Conservation (phyloP, 2,888 invertebrate species). For the Copidosoma aretas region DNA sequence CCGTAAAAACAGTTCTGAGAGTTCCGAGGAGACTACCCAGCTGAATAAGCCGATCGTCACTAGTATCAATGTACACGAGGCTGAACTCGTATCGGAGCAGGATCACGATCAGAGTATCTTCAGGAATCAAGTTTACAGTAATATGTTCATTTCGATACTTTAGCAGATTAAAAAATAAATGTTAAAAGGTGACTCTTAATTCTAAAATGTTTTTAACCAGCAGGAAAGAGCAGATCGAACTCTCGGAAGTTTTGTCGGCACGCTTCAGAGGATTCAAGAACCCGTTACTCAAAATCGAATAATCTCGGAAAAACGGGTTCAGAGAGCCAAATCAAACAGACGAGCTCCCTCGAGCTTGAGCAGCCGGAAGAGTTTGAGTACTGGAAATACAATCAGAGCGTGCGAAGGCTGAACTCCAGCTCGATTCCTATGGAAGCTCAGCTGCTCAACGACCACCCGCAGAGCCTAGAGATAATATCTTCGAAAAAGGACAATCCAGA, state of each 20-base stretch:
- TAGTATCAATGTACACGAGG: slow-evolving; percentile 53
- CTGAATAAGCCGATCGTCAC: slow-evolving; percentile 53
- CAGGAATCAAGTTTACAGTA: slow-evolving; percentile 52
- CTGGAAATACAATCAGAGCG: slow-evolving; percentile 59
- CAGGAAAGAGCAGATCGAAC: slow-evolving; percentile 51
- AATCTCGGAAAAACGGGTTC: slow-evolving; percentile 63
- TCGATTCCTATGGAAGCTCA: slow-evolving; percentile 58
- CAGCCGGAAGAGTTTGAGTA: slow-evolving; percentile 56
- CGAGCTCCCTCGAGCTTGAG: slow-evolving; percentile 68
- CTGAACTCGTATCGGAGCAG: slow-evolving; percentile 49
- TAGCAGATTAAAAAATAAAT: neutral
- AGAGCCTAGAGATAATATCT: slow-evolving; percentile 59
- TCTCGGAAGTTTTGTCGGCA: slow-evolving; percentile 55
- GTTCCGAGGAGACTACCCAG: slow-evolving; percentile 73
- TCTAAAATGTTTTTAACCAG: too few species aligned
- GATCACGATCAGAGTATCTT: slow-evolving; percentile 48
- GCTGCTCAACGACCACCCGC: slow-evolving; percentile 56
- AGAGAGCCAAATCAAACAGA: slow-evolving; percentile 64
- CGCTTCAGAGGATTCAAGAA: slow-evolving; percentile 57
- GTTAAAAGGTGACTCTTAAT: neutral
- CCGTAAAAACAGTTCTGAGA: slow-evolving; percentile 88
- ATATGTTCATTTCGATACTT: slow-evolving; percentile 5
- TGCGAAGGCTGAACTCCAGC: slow-evolving; percentile 55
- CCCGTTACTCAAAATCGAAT: slow-evolving; percentile 54
- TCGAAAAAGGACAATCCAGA: slow-evolving; percentile 57